Conservation (phyloP, 2,797 vertebrate genomes). For the Cossypha heuglini region DNA sequence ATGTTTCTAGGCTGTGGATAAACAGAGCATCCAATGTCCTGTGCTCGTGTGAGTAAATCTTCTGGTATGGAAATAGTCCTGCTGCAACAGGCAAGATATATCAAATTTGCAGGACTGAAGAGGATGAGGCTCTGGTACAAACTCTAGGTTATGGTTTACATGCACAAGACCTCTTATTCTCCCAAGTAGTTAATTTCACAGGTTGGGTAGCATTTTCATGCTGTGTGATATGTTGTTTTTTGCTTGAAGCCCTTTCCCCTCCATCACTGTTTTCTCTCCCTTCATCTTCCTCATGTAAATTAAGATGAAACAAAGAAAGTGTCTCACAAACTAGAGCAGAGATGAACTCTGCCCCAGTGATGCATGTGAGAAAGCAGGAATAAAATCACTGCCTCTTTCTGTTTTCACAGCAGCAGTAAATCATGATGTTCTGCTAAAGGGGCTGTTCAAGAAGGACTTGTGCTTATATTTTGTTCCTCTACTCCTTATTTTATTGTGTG, state of each 20-base stretch:
- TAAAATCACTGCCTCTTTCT: neutral
- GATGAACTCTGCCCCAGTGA: neutral
- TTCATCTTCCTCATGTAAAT: neutral
- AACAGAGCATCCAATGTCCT: constrained; percentile 18
- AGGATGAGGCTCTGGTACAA: neutral
- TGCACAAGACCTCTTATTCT: neutral
- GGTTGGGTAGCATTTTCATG: neutral
- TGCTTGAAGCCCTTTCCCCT: neutral
- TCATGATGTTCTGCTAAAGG: neutral
- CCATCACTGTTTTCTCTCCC: neutral
- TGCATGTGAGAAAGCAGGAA: neutral
- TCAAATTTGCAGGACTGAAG: neutral
- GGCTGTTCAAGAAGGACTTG: neutral
- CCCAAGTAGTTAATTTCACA: neutral
- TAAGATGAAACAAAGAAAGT: neutral
- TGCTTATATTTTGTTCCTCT: neutral
- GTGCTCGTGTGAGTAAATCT: neutral
- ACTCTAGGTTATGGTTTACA: neutral
- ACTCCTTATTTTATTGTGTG: neutral
- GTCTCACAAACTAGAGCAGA: neutral
- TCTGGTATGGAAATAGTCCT: neutral
- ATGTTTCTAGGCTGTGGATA: constrained; percentile 8
- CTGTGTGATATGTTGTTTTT: neutral
- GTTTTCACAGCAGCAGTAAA: neutral
- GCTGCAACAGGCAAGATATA: neutral